Conservation (phyloP, 1,140 invertebrate genomes). For the Phenacoccus solenopsis region DNA sequence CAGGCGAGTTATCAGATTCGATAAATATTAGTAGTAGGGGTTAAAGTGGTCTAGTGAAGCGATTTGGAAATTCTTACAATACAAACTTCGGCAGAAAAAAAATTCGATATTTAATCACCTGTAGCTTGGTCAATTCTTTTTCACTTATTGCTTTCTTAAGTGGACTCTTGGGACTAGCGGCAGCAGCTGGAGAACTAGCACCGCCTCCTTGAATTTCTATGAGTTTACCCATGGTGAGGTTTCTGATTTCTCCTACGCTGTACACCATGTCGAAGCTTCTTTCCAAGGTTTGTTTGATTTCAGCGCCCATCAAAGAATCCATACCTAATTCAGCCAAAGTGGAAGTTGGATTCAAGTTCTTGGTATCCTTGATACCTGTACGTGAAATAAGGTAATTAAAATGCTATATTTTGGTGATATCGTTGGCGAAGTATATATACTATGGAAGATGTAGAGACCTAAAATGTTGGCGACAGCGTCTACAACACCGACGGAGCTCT, state of each 20-base stretch:
- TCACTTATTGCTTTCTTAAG: too few relatives aligned
- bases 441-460: too few relatives aligned
- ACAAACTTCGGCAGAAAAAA: too few relatives aligned
- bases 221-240: conserved; percentile 60
- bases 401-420: too few relatives aligned
- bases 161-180: background rate
- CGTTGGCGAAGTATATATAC: too few relatives aligned
- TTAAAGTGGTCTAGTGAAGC: too few relatives aligned
- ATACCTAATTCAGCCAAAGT: conserved; percentile 86
- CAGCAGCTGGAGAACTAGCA: background rate
- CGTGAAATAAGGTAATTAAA: too few relatives aligned
- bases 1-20: too few relatives aligned
- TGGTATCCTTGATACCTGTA: conserved; percentile 58
- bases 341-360: conserved; percentile 53
- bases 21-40: too few relatives aligned
- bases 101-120: too few relatives aligned
- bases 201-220: conserved; percentile 43
- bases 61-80: too few relatives aligned
- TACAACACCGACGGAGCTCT: conserved; percentile 44
- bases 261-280: conserved; percentile 78
- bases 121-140: too few relatives aligned
- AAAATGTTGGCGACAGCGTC: conserved; percentile 72
- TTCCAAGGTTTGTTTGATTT: conserved; percentile 93
- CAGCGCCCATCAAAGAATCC: conserved; percentile 95
- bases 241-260: conserved; percentile 78